phyloP scores from a whole-genome alignment of 2,797 vertebrate genomes.

The Choloepus didactylus region DNA sequence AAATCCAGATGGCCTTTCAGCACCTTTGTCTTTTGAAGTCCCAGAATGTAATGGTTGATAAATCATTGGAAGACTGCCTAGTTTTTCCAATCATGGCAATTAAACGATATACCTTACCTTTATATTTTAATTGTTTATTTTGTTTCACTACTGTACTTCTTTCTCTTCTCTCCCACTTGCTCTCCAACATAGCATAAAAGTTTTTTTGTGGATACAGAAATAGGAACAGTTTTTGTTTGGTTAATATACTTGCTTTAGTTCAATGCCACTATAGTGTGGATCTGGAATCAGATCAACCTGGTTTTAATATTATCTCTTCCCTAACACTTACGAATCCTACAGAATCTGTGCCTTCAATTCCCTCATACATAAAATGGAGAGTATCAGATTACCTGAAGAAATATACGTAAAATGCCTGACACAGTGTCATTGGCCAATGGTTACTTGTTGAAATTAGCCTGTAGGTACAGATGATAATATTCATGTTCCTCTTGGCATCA shows the following conservation, averaged over 20 bases:
- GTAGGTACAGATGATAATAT: background rate
- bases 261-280: background rate
- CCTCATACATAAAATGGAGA: background rate
- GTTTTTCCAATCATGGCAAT: background rate
- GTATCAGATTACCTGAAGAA: background rate
- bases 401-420: background rate
- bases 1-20: background rate
- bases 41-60: background rate
- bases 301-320: background rate
- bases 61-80: background rate
- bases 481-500: background rate
- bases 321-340: background rate
- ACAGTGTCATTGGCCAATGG: background rate
- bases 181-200: background rate
- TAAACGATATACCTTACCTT: background rate
- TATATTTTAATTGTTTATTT: conserved; percentile 5
- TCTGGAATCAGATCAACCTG: background rate
- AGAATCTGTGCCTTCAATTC: background rate
- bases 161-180: background rate
- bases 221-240: background rate
- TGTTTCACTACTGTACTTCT: background rate
- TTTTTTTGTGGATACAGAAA: background rate
- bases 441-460: background rate
- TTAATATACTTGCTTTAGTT: background rate
- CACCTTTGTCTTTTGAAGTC: conserved; percentile 18